Evolutionary conservation across 2,797 vertebrate genomes (phyloP).

Genomic region (Chelon labrosus): DNA sequence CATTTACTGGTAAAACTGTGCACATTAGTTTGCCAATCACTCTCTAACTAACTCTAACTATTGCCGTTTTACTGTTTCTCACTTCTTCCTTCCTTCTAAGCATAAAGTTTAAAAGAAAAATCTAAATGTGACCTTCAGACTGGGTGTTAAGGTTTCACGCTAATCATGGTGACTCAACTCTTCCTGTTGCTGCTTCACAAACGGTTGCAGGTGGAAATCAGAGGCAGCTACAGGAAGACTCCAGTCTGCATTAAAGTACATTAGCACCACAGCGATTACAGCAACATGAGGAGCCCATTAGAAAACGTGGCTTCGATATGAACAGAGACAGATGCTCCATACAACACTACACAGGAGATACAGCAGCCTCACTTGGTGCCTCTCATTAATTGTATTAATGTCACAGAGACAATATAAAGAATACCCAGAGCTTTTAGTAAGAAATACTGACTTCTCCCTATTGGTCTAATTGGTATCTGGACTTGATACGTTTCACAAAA

Average conservation of each 20-base stretch:
- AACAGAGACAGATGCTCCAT: neutral
- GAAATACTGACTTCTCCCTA: no score
- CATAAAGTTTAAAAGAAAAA: no score
- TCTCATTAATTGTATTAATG: neutral
- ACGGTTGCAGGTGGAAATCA: neutral
- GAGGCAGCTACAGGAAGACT: neutral
- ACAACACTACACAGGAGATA: neutral
- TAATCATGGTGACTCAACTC: neutral
- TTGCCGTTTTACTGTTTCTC: no score
- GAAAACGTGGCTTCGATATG: neutral
- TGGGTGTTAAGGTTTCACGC: no score
- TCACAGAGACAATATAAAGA: neutral
- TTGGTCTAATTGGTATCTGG: no score
- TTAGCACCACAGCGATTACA: neutral
- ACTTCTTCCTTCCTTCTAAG: no score
- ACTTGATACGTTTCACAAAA: no score
- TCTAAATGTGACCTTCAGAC: no score
- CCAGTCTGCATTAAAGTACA: neutral
- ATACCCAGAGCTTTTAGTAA: no score
- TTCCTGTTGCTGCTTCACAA: slow-evolving; percentile 10
- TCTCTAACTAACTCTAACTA: no score
- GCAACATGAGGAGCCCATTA: slow-evolving; percentile 3
- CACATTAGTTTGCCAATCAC: no score
- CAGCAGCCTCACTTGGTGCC: neutral
- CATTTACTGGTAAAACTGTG: no score